Conservation (phyloP, 2,113 vertebrate genomes). For the Pseudorhombus dupliciocellatus region DNA sequence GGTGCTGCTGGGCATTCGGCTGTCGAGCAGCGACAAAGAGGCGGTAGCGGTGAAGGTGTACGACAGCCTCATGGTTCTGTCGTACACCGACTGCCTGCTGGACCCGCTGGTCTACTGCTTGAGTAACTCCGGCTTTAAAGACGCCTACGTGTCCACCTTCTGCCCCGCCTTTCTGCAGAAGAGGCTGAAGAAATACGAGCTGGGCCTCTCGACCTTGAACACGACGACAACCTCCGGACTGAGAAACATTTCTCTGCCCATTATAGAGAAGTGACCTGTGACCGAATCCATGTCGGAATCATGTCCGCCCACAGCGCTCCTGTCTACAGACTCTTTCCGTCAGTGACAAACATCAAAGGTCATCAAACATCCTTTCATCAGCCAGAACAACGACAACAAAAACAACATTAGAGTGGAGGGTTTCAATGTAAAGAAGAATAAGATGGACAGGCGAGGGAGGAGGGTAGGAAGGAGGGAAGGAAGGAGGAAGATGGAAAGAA, state of each 20-base stretch:
- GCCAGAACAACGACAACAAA: no score
- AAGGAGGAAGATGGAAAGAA: no score
- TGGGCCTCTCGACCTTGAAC: not conserved
- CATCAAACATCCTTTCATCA: no score
- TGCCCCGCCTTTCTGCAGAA: constrained; percentile 40
- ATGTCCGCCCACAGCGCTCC: no score
- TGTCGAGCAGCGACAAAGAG: no score
- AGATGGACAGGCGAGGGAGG: no score
- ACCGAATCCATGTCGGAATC: no score
- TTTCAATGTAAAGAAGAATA: no score
- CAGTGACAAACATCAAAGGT: no score
- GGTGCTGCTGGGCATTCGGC: constrained; percentile 62
- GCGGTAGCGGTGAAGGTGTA: constrained; percentile 64
- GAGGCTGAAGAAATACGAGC: constrained; percentile 11
- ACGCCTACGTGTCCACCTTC: constrained; percentile 58
- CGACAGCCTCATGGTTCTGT: constrained; percentile 80
- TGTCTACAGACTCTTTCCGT: no score
- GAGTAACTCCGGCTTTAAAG: constrained; percentile 80
- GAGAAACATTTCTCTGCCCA: not conserved
- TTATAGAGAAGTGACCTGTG: constrained; percentile 26
- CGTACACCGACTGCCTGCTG: constrained; percentile 82
- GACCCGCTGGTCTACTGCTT: constrained; percentile 85
- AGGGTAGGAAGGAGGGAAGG: no score
- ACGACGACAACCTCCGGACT: not conserved
- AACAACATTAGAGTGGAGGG: no score